Percentiles rank a stretch among this genome's conserved stretches.
These are phyloP conservation scores for Strigamia crassipes DNA, from an alignment of 2,888 invertebrate species.

Conservation along the genomic window DNA sequence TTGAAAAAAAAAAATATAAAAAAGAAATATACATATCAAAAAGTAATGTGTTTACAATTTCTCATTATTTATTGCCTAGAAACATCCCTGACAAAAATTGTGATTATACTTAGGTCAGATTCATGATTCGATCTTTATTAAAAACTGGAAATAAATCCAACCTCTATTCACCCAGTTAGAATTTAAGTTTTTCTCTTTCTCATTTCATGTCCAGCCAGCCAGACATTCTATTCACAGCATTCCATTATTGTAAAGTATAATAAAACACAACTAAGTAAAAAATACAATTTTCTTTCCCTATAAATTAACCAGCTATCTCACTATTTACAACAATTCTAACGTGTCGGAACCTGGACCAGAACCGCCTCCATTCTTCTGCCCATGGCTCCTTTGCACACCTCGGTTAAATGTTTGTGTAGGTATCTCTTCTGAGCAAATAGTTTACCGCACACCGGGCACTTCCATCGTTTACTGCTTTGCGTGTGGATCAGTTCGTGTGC, in stretches of 20 bases:
- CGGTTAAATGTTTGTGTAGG: constrained; percentile 47
- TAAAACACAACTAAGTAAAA: constrained; percentile 37
- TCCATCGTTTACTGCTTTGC: constrained; percentile 47
- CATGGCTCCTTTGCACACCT: constrained; percentile 45
- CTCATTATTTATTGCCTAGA: constrained; percentile 12
- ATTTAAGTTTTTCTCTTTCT: constrained; percentile 20
- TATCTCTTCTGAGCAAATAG: constrained; percentile 47
- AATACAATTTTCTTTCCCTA: constrained; percentile 6
- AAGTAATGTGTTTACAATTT: not conserved
- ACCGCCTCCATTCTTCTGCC: constrained; percentile 42
- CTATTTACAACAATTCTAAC: not conserved
- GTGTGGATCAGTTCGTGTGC: constrained; percentile 47
- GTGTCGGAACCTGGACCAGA: constrained; percentile 28
- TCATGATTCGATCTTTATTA: constrained; percentile 25
- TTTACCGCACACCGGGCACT: constrained; percentile 46
- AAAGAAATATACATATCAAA: constrained; percentile 28
- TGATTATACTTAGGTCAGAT: constrained; percentile 16
- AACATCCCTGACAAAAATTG: not conserved
- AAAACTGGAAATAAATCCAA: constrained; percentile 30
- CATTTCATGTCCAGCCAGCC: constrained; percentile 37
- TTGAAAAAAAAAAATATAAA: constrained; percentile 23
- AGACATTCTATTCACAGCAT: constrained; percentile 24
- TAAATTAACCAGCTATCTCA: not conserved
- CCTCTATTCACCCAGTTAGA: constrained; percentile 31
- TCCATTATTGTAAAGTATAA: constrained; percentile 34